Evolutionary conservation across 2,113 vertebrate genomes (phyloP).

Genomic region (Acanthisitta chloris): DNA sequence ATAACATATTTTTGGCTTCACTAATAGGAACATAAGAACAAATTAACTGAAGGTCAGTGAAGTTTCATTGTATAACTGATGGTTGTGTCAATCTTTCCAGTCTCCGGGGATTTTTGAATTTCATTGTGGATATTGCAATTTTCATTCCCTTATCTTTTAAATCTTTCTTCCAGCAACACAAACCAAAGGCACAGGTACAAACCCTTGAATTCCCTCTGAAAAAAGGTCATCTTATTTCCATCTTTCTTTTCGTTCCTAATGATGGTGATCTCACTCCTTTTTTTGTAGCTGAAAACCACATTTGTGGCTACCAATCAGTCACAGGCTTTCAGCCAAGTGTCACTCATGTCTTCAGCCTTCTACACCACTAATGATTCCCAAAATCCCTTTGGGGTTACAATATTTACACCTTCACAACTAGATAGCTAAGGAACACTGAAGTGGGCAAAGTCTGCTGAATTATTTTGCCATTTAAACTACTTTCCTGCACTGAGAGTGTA

Average conservation of each 20-base stretch:
- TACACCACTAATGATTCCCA: neutral
- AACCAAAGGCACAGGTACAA: neutral
- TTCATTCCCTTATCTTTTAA: conserved; percentile 5
- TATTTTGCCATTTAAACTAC: neutral
- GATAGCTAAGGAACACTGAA: conserved; percentile 5
- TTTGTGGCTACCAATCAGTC: conserved; percentile 39
- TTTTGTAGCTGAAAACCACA: conserved; percentile 54
- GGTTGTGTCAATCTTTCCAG: neutral
- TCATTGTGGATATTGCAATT: neutral
- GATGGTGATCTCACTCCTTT: conserved; percentile 53
- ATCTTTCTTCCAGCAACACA: neutral
- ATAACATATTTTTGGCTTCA: neutral
- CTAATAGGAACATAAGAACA: conserved; percentile 30
- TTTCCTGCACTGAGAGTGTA: neutral
- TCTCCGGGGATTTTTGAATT: neutral
- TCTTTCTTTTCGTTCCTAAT: conserved; percentile 59
- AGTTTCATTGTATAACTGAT: neutral
- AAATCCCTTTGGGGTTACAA: neutral
- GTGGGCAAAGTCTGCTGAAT: neutral
- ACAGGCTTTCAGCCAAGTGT: conserved; percentile 18
- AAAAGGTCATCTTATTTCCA: conserved; percentile 35
- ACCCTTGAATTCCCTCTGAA: conserved; percentile 25
- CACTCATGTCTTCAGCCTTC: neutral
- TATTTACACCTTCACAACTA: neutral
- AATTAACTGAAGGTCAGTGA: conserved; percentile 24